Conservation (phyloP, 2,113 vertebrate species). For the Sphaerodactylus townsendi region DNA sequence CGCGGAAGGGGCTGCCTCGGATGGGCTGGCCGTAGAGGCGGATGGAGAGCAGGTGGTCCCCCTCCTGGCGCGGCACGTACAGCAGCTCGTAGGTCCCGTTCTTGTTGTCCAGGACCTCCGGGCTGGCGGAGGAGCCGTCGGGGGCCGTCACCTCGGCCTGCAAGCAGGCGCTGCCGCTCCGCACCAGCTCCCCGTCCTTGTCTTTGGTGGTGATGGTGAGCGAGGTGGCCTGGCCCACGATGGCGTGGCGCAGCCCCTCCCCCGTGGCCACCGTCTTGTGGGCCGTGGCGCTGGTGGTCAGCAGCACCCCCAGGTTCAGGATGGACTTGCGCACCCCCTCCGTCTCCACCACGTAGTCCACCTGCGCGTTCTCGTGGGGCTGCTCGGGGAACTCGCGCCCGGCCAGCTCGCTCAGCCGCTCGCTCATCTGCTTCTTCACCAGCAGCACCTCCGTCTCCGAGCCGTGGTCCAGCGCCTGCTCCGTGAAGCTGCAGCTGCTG, state of each 20-base stretch:
- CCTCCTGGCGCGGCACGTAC: slow-evolving; percentile 85
- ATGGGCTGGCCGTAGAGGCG: slow-evolving; percentile 89
- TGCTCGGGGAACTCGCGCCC: slow-evolving; percentile 85
- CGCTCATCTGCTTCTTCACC: slow-evolving; percentile 94
- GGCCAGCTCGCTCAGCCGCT: slow-evolving; percentile 87
- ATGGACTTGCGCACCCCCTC: slow-evolving; percentile 91
- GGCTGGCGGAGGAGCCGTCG: slow-evolving; percentile 74
- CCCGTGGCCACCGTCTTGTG: slow-evolving; percentile 92
- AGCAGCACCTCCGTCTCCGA: slow-evolving; percentile 89
- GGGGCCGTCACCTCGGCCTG: slow-evolving; percentile 79
- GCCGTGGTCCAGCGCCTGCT: slow-evolving; percentile 92
- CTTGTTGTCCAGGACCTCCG: slow-evolving; percentile 90
- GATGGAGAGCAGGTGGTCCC: slow-evolving; percentile 85
- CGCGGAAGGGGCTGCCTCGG: slow-evolving; percentile 88
- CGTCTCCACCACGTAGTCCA: slow-evolving; percentile 89
- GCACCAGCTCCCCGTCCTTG: slow-evolving; percentile 90
- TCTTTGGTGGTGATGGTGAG: slow-evolving; percentile 96
- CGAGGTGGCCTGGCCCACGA: slow-evolving; percentile 87
- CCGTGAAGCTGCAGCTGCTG: slow-evolving; percentile 92
- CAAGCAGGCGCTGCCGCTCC: slow-evolving; percentile 86
- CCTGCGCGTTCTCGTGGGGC: slow-evolving; percentile 91
- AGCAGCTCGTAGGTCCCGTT: slow-evolving; percentile 94
- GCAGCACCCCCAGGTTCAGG: slow-evolving; percentile 90
- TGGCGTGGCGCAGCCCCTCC: slow-evolving; percentile 89
- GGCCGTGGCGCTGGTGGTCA: slow-evolving; percentile 90